Base-by-base conservation (phyloP, 2,888 invertebrate genomes). In the Amblyjoppa proteus region DNA sequence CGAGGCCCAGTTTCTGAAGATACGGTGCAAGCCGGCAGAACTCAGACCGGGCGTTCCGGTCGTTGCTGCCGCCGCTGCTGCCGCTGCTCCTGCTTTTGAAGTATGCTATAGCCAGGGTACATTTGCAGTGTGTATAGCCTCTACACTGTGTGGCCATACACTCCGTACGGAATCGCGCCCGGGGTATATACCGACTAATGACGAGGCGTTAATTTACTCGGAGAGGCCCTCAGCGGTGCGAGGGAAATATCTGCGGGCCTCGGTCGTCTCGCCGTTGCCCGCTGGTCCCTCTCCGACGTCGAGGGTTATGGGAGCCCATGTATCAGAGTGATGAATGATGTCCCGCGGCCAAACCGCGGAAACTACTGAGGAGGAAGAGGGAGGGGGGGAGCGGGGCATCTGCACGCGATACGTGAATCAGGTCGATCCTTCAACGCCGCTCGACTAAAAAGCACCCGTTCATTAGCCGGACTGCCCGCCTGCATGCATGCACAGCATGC, bases 321-420 rank as follows among this genome's bases (percentile, higher is more conserved):
- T 89, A 91, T 91, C 91, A 91, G 88, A 87, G 89, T 91, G 92
- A 91, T 91, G 90, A 91, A 91, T 89, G 92, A 91, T 90, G 91
- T 90, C 89, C 88, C 89, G 91, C 88, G 90, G 90, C 88, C 87
- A 87, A 84, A 87, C 86, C 87, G 83, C 86, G 78, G 86, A 89
- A 90, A 91, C 88, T 88, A 90, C 88, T 85, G 89, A 89, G 45
- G 13, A 45, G 45, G 45, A 45, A 45, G 45, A 13, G 45, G 88
- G 89, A 88, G 1, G 34, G 11, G n/a, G 7, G n/a, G 74, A 79
- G 78, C 41, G 85, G 85, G 87, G 85, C 90, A 89, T 90, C 87
- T 91, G 90, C 92, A 91, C 91, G 91, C 91, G 89, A 92, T 91
- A 90, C 89, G 90, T 88, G 89, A 89, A 90, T 92, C 91, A 90